Evolutionary conservation across 2,888 invertebrate genomes (phyloP).

Genomic region (Ctenicera cuprea): DNA sequence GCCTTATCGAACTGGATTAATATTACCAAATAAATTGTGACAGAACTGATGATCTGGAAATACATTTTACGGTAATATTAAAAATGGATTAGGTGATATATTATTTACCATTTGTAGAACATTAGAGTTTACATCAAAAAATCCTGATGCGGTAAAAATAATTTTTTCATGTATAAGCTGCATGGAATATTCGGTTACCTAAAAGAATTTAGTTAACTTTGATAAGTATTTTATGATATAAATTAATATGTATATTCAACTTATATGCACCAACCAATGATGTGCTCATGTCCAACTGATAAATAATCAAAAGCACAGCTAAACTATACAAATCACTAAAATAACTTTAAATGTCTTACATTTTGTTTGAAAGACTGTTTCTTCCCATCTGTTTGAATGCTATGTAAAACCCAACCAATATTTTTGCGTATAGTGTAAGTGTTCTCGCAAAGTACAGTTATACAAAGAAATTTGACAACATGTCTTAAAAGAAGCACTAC

Average conservation of each 20-base stretch:
- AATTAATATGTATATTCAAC: too few relatives aligned
- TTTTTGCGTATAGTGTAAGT: not conserved
- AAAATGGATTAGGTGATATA: not conserved
- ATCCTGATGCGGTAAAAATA: not conserved
- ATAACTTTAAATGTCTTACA: not conserved
- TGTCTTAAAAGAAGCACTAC: not conserved
- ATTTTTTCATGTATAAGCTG: slow-evolving; percentile 18
- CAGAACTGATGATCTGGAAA: slow-evolving; percentile 20
- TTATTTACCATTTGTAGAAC: slow-evolving; percentile 6
- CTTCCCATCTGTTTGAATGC: not conserved
- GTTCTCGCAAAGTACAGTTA: not conserved
- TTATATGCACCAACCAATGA: too few relatives aligned
- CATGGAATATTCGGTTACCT: slow-evolving; percentile 16
- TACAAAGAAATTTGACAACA: not conserved
- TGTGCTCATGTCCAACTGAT: too few relatives aligned
- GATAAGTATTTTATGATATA: not conserved
- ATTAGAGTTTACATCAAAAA: slow-evolving; percentile 7
- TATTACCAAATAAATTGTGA: slow-evolving; percentile 23
- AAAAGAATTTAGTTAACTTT: not conserved
- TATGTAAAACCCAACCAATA: slow-evolving; percentile 7
- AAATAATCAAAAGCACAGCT: too few relatives aligned
- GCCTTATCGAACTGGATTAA: slow-evolving; percentile 25
- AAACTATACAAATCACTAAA: too few relatives aligned
- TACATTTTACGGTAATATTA: not conserved
- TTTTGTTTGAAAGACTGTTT: not conserved